Conservation (phyloP, 2,113 vertebrate species). For the Tetraodon nigroviridis region DNA sequence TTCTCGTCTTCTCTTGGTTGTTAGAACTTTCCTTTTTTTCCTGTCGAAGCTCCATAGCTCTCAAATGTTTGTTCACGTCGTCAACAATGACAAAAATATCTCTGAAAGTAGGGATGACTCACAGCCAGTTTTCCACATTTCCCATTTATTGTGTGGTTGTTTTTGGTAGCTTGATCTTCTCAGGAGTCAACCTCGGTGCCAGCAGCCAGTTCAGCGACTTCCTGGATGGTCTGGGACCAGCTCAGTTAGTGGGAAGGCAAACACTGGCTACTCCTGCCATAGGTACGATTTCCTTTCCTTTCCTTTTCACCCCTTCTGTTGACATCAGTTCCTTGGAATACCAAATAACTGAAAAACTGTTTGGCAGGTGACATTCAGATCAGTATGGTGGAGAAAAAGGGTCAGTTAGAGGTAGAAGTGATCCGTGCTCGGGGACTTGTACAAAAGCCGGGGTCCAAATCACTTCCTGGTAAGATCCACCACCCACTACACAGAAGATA, state of each 20-base stretch:
- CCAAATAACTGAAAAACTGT: not conserved
- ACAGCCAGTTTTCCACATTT: not conserved
- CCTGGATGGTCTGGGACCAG: slow-evolving; percentile 93
- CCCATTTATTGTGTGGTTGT: not conserved
- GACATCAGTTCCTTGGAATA: not conserved
- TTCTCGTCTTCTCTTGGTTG: not conserved
- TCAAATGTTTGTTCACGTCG: slow-evolving; percentile 4
- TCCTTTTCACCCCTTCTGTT: not conserved
- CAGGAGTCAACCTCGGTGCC: slow-evolving; percentile 88
- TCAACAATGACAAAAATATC: not conserved
- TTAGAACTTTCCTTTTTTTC: not conserved
- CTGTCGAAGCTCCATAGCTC: not conserved
- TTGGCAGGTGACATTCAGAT: slow-evolving; percentile 94
- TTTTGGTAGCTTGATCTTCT: slow-evolving; percentile 86
- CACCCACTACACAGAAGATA: not conserved
- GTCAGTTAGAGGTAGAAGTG: slow-evolving; percentile 96
- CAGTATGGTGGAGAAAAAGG: slow-evolving; percentile 97
- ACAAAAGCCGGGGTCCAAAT: slow-evolving; percentile 95
- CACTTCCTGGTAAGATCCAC: slow-evolving; percentile 84
- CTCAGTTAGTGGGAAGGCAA: slow-evolving; percentile 94
- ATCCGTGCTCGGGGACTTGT: slow-evolving; percentile 94
- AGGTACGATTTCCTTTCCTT: slow-evolving; percentile 74
- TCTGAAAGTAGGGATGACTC: no score
- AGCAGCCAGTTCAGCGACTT: slow-evolving; percentile 98
- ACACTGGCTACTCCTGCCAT: slow-evolving; percentile 95